Percentiles rank a stretch among this genome's conserved stretches.
phyloP scores from a whole-genome alignment of 1,140 invertebrate genomes.

The Drosophila triauraria region DNA sequence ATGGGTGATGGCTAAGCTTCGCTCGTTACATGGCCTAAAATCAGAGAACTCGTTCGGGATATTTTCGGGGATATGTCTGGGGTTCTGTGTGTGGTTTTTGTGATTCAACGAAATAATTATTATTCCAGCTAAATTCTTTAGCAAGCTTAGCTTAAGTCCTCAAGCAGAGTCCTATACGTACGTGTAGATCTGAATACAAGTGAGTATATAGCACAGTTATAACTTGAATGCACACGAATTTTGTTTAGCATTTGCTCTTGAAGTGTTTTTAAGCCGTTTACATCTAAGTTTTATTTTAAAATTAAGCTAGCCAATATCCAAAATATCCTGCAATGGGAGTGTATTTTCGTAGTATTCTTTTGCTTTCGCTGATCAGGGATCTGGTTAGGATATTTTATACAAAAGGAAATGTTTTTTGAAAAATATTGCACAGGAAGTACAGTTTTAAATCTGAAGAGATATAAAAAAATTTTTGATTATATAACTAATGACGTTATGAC shows the following conservation, averaged over 20 bases:
- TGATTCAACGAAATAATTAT: slow-evolving; percentile 37
- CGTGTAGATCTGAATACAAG: slow-evolving; percentile 64
- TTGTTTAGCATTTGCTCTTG: slow-evolving; percentile 38
- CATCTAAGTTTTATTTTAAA: slow-evolving; percentile 42
- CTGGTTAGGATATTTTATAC: too few relatives aligned
- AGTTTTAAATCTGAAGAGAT: too few relatives aligned
- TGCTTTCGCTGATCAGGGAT: not conserved
- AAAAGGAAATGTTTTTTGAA: too few relatives aligned
- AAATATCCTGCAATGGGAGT: not conserved
- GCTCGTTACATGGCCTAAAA: slow-evolving; percentile 48
- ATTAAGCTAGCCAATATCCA: slow-evolving; percentile 6
- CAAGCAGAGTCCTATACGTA: slow-evolving; percentile 65
- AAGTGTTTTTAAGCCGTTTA: slow-evolving; percentile 54
- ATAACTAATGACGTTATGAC: too few relatives aligned
- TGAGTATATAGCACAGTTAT: slow-evolving; percentile 78
- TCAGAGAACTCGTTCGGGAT: slow-evolving; percentile 46
- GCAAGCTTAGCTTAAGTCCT: slow-evolving; percentile 8
- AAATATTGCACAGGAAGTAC: too few relatives aligned
- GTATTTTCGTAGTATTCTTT: not conserved
- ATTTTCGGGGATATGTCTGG: slow-evolving; percentile 67
- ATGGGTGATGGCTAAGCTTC: slow-evolving; percentile 76
- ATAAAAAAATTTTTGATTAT: too few relatives aligned
- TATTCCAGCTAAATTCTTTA: slow-evolving; percentile 35
- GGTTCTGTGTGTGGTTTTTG: slow-evolving; percentile 9
- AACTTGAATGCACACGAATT: slow-evolving; percentile 62